Base-by-base conservation (phyloP, 2,113 vertebrate genomes). In the Tetrao urogallus region DNA sequence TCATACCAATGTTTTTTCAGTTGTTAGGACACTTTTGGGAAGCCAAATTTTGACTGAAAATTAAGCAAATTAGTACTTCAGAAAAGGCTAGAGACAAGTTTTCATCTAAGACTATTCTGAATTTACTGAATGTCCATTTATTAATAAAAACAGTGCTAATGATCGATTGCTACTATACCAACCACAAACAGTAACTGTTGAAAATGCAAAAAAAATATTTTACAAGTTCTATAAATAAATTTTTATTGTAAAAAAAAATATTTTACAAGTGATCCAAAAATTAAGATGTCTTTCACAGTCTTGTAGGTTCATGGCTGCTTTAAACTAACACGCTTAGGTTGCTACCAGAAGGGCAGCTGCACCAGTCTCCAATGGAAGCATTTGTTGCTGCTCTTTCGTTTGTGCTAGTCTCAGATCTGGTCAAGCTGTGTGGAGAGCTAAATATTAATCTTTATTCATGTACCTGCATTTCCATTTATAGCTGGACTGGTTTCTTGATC, bases 21-120 rank as follows among this genome's bases (percentile, higher is more conserved):
- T 30, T 6, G 2, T n/a, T 13, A 5, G n/a, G 22, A 30, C 10
- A 12, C 36, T 57, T 65, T 28, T 12, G 0, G 8, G 56, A 22
- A 58, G 61, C 21, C 12, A 83, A 76, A 65, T 2, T 28, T 66
- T 79, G 15, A 11, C 54, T 86, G 48, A 81, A 91, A 76, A 82
- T 30, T 45, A 19, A 10, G 48, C 70, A 91, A 76, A 82, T 30
- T 45, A 19, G 8, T n/a, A 56, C 15, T 64, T 83, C 32, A 28
- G 6, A 43, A 60, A 73, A 45, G 34, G 10, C 25, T 11, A 58
- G 20, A 63, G 15, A 32, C 4, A 4, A 13, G 19, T 22, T 71
- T 76, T 64, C 67, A 54, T 27, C 11, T 14, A 27, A 32, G 17
- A 54, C 7, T 3, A 17, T n/a, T 82, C 30, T 20, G 34, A 92